These are phyloP conservation scores for Cepaea nemoralis DNA, from an alignment of 1,140 invertebrate genomes.

Conservation along the genomic window DNA sequence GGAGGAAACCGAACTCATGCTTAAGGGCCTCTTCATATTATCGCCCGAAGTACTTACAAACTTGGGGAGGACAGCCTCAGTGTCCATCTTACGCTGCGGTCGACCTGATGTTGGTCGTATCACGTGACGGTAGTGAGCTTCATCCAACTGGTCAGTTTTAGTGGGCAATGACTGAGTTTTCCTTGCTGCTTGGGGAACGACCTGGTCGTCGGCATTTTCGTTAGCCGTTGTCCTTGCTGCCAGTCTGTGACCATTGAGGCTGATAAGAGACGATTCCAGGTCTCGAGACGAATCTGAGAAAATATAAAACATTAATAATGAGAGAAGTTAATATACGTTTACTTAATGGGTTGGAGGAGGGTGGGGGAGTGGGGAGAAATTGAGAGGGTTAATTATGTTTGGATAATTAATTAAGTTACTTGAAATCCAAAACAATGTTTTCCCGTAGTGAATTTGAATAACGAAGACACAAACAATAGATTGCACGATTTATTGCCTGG, in stretches of 20 bases:
- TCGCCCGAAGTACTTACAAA: constrained; percentile 25
- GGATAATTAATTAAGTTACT: too few relatives aligned
- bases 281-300: constrained; percentile 77
- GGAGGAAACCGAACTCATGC: constrained; percentile 85
- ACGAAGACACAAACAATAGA: too few relatives aligned
- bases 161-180: constrained; percentile 39
- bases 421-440: too few relatives aligned
- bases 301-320: constrained; percentile 55
- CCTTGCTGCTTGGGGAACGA: neutral
- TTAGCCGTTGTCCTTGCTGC: constrained; percentile 36
- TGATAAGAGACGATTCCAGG: constrained; percentile 78
- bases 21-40: constrained; percentile 77
- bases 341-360: too few relatives aligned
- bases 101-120: neutral
- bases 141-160: neutral
- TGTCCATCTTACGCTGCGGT: constrained; percentile 26
- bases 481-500: too few relatives aligned
- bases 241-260: constrained; percentile 77
- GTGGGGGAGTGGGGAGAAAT: too few relatives aligned
- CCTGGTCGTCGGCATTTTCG: constrained; percentile 37
- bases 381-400: too few relatives aligned
- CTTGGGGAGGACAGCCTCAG: neutral
- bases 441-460: too few relatives aligned
- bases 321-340: too few relatives aligned
- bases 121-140: neutral